Conservation (phyloP, 1,140 invertebrate genomes). For the Drepana arcuata region DNA sequence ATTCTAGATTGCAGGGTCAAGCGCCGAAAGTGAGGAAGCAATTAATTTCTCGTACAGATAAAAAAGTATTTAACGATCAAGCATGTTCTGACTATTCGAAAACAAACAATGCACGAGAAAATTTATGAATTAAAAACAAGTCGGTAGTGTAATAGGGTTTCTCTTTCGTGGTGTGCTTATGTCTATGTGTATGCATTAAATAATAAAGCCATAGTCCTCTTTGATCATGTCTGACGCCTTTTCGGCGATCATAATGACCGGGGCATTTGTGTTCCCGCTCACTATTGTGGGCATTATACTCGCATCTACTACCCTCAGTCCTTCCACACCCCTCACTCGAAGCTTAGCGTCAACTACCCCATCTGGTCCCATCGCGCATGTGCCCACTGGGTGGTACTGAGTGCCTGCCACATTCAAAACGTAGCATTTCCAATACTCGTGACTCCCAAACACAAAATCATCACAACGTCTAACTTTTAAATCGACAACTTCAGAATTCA, state of each 20-base stretch:
- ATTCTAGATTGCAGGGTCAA: too few species aligned
- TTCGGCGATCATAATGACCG: slow-evolving; percentile 76
- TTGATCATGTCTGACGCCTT: slow-evolving; percentile 78
- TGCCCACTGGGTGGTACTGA: slow-evolving; percentile 55
- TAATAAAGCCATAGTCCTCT: slow-evolving; percentile 2
- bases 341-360: slow-evolving; percentile 70
- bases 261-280: slow-evolving; percentile 34
- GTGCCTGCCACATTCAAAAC: slow-evolving; percentile 29
- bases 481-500: slow-evolving; percentile 41
- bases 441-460: slow-evolving; percentile 75
- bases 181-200: too few species aligned
- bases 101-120: too few species aligned
- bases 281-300: slow-evolving; percentile 32
- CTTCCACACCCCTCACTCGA: slow-evolving; percentile 60
- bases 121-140: too few species aligned
- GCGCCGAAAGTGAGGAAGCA: too few species aligned
- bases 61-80: too few species aligned
- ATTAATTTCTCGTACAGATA: too few species aligned
- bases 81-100: too few species aligned
- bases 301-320: slow-evolving; percentile 33
- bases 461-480: slow-evolving; percentile 55
- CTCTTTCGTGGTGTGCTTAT: too few species aligned
- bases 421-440: slow-evolving; percentile 75
- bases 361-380: slow-evolving; percentile 75
- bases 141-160: too few species aligned